Base-by-base conservation (phyloP, 2,113 vertebrate species). In the Psammodynastes pulverulentus region DNA sequence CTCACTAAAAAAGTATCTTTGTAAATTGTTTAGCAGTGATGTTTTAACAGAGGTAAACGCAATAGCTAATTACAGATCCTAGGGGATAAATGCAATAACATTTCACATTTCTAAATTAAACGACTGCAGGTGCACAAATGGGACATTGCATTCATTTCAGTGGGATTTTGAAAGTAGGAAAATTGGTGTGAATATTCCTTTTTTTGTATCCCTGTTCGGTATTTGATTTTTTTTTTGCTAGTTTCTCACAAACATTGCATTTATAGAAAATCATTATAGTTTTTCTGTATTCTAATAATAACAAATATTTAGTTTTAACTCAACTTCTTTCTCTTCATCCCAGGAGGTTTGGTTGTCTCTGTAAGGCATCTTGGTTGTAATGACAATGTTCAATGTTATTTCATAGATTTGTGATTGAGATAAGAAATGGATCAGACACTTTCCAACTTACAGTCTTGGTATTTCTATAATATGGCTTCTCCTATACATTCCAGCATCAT, bases 21-120 rank as follows among this genome's bases (percentile, higher is more conserved):
- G 13, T 34, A 67, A 67, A 67, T 92, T 13, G 43, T 49, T 89
- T 56, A 45, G 62, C 21, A 67, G 46, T 23, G 56, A 45, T 87
- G 12, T 92, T 94, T 93, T 95, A 89, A 87, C 34, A 87, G 94
- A 95, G 29, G 39, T 91, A 91, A 94, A 95, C 92, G 93, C 86
- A 90, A 53, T 90, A 89, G 79, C 91, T 58, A 95, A 46, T 95
- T 95, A 90, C 90, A 89, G 49, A 39, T 34, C 94, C 54, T 94
- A 90, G 91, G 89, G 94, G 93, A 96, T 93, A 93, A 95, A 93
- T 56, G 56, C 92, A 92, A 90, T 92, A 92, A 87, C 93, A 85
- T 93, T 96, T 95, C 92, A 67, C 94, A 87, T 94, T 93, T 94
- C 87, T 79, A 95, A 56, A 89, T 92, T 58, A 72, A 91, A 88